Conservation (phyloP, 2,797 vertebrate species). For the Emydoidea blandingii region DNA sequence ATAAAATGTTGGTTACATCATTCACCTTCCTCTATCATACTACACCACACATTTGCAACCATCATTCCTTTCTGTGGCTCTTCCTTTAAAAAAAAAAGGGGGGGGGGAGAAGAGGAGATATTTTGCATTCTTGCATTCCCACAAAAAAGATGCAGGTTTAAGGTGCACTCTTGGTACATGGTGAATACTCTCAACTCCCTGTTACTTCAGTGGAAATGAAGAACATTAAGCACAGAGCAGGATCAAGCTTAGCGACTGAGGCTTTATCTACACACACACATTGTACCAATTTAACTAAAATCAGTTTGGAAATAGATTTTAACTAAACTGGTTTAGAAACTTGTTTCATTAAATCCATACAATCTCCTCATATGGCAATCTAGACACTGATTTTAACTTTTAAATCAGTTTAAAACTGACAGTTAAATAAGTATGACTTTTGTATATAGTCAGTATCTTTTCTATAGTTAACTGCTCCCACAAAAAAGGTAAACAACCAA, state of each 20-base stretch:
- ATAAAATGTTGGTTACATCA: neutral
- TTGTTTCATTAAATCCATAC: neutral
- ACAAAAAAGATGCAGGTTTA: neutral
- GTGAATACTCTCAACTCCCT: neutral
- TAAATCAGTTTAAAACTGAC: neutral
- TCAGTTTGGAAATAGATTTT: neutral
- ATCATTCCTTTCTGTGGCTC: neutral
- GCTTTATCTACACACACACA: neutral
- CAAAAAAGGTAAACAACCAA: neutral
- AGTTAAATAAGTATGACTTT: neutral
- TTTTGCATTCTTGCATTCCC: rapidly evolving
- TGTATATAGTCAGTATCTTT: neutral
- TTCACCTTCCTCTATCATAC: neutral
- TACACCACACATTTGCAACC: neutral
- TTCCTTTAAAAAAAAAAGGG: neutral
- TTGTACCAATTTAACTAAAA: neutral
- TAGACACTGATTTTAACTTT: neutral
- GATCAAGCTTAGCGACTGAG: neutral
- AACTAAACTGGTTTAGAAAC: neutral
- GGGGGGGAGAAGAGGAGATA: neutral
- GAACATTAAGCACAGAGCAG: neutral
- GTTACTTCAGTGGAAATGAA: neutral
- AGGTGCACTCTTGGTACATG: neutral
- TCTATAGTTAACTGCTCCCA: neutral
- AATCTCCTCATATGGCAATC: neutral